phyloP scores from a whole-genome alignment of 1,140 invertebrate genomes.

The Ylistrum balloti region DNA sequence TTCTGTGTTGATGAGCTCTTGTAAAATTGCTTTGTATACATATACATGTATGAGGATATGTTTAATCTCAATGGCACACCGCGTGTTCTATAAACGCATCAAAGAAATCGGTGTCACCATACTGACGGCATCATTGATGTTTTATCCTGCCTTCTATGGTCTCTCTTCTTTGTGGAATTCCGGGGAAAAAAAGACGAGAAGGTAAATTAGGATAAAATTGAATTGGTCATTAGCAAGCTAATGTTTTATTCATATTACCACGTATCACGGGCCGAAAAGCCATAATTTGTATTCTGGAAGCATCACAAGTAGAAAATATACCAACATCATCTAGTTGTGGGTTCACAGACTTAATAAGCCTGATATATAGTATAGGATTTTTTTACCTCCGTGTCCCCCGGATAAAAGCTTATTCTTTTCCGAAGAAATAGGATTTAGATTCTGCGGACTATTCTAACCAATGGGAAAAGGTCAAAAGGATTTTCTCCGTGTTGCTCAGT shows the following conservation, averaged over 20 bases:
- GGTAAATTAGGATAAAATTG: slow-evolving; percentile 40
- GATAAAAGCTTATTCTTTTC: slow-evolving; percentile 28
- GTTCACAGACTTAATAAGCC: slow-evolving; percentile 17
- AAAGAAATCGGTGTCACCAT: background rate
- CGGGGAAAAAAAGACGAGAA: background rate
- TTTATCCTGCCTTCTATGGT: background rate
- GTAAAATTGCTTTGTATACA: too few species aligned
- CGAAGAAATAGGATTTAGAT: slow-evolving; percentile 34
- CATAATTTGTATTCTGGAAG: slow-evolving; percentile 29
- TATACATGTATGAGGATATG: too few species aligned
- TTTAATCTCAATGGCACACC: background rate
- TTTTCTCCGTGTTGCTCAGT: background rate
- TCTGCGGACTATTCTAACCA: background rate
- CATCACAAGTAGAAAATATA: slow-evolving; percentile 20
- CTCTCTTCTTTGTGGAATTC: background rate
- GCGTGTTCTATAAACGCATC: background rate
- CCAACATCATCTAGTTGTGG: slow-evolving; percentile 32
- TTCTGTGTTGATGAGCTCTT: too few species aligned
- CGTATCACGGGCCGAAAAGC: background rate
- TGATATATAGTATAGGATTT: background rate
- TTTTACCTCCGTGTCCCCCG: slow-evolving; percentile 3
- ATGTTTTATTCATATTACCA: slow-evolving; percentile 16
- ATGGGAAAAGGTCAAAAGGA: slow-evolving; percentile 28
- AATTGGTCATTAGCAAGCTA: background rate
- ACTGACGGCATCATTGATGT: background rate